Conservation (phyloP, 2,113 vertebrate genomes). For the Castor canadensis region DNA sequence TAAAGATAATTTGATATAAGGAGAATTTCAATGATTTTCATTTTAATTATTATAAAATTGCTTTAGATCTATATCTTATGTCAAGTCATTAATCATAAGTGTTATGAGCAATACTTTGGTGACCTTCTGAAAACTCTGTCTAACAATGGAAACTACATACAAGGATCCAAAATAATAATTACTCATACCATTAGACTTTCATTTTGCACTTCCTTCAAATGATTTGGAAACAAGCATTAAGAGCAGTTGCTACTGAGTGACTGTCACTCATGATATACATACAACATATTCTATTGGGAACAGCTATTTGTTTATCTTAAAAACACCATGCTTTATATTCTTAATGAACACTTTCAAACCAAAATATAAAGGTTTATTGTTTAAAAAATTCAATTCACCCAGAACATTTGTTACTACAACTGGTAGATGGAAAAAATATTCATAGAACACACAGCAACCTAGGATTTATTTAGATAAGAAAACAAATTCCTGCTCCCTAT, state of each 20-base stretch:
- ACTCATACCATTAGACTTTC: neutral
- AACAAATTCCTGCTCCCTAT: neutral
- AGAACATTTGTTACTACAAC: neutral
- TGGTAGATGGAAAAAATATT: neutral
- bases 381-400: neutral
- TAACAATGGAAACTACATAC: neutral
- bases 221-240: neutral
- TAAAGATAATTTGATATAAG: neutral
- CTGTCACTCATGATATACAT: neutral
- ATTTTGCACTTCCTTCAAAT: neutral
- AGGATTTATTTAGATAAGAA: neutral
- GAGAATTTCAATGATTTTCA: constrained; percentile 43
- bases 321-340: neutral
- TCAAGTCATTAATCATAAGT: constrained; percentile 17
- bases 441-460: neutral
- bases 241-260: neutral
- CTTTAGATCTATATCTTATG: constrained; percentile 4
- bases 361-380: neutral
- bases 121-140: constrained; percentile 28
- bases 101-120: constrained; percentile 26
- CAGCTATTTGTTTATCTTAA: neutral
- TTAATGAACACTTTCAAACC: neutral
- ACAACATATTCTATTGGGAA: neutral
- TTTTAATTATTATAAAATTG: constrained; percentile 44
- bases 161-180: neutral